Evolutionary conservation across 2,797 vertebrate species (phyloP).

Genomic region (Myiotriccus ornatus): DNA sequence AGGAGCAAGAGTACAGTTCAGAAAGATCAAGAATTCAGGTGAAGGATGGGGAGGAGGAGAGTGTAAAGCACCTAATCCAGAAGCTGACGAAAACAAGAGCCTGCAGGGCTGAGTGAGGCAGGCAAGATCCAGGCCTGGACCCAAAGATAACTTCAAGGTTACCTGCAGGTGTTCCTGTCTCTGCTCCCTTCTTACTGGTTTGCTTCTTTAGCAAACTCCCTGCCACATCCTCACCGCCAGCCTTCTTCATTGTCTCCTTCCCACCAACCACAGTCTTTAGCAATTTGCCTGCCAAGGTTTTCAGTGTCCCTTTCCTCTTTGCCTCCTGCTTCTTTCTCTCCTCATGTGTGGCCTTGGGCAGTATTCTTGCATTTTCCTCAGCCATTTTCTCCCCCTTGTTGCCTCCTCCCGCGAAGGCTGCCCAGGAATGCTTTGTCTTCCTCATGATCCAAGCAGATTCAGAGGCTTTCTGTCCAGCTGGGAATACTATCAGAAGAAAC

Average conservation of each 20-base stretch:
- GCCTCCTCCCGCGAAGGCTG: background rate
- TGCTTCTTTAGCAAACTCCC: background rate
- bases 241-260: background rate
- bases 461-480: background rate
- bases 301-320: background rate
- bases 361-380: background rate
- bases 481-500: background rate
- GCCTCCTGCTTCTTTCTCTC: background rate
- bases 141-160: background rate
- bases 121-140: background rate
- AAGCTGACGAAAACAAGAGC: background rate
- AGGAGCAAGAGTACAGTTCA: background rate
- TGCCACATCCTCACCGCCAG: background rate
- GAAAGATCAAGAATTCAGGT: background rate
- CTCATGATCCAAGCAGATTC: conserved; percentile 17
- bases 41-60: background rate
- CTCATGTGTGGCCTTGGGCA: background rate
- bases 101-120: background rate
- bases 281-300: conserved; percentile 19
- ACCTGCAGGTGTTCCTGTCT: background rate
- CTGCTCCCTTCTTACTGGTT: background rate
- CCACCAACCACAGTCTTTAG: background rate
- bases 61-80: background rate
- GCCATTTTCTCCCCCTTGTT: background rate
- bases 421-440: background rate